A percentile compares a stretch with the other conserved stretches of the same genome.
Conservation (phyloP, 2,113 vertebrate species). For the Glaucomys volans region DNA sequence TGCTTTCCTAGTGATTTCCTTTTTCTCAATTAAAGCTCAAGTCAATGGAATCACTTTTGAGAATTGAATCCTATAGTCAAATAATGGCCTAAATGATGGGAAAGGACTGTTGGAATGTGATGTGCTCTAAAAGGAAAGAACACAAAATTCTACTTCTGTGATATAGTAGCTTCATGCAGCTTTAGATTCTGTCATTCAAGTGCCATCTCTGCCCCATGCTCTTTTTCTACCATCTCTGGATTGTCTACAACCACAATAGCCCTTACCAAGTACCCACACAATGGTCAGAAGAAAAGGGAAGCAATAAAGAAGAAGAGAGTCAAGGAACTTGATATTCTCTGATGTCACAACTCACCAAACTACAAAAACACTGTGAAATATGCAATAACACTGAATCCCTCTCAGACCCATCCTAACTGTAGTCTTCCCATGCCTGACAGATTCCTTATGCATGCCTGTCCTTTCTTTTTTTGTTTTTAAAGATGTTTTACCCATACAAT, state of each 20-base stretch:
- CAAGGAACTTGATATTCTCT: not conserved
- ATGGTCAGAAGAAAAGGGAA: not conserved
- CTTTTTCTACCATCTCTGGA: not conserved
- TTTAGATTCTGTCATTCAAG: not conserved
- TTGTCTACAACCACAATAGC: not conserved
- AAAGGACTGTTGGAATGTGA: not conserved
- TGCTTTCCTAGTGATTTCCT: not conserved
- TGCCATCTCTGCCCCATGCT: not conserved
- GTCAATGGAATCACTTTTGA: not conserved
- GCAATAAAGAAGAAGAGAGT: not conserved
- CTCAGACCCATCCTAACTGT: not conserved
- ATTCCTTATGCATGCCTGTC: not conserved
- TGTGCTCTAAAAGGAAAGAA: not conserved
- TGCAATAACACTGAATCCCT: not conserved
- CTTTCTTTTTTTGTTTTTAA: slow-evolving; percentile 42
- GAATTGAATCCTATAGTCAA: slow-evolving; percentile 20
- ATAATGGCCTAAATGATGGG: not conserved
- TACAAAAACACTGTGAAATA: not conserved
- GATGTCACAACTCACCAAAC: not conserved
- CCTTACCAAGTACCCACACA: not conserved
- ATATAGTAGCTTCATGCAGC: not conserved
- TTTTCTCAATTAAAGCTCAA: slow-evolving; percentile 65
- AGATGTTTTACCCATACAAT: not conserved
- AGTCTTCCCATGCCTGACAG: not conserved
- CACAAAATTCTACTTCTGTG: not conserved